Conservation (phyloP, 1,140 invertebrate genomes). For the Elysia chlorotica region DNA sequence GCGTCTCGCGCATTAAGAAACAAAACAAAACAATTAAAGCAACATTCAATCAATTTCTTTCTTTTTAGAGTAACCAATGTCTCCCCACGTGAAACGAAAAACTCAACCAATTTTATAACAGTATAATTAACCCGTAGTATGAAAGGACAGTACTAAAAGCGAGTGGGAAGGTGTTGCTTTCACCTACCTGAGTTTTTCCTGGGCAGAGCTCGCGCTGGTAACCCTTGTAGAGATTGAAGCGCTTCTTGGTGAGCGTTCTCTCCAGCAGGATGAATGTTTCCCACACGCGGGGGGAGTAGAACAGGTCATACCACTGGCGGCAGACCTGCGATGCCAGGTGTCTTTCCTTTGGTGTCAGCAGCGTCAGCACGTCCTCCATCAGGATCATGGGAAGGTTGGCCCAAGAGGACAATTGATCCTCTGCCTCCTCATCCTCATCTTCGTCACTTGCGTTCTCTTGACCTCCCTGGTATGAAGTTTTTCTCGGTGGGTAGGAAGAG, state of each 20-base stretch:
- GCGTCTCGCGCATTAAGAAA: no score
- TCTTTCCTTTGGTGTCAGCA: conserved; percentile 72
- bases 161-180: no score
- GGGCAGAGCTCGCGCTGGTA: conserved; percentile 63
- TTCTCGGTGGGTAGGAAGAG: neutral
- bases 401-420: conserved; percentile 65
- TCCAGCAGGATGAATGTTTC: conserved; percentile 74
- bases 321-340: conserved; percentile 77
- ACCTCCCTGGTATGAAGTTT: neutral
- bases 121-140: no score
- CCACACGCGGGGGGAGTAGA: conserved; percentile 74
- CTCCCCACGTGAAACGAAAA: no score
- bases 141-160: no score
- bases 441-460: neutral
- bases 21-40: no score
- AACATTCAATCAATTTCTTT: no score
- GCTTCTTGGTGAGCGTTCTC: conserved; percentile 73
- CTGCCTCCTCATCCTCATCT: conserved; percentile 23
- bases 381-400: conserved; percentile 75
- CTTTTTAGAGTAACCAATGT: no score
- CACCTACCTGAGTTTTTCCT: conserved; percentile 54
- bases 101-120: no score
- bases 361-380: conserved; percentile 77
- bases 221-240: conserved; percentile 82
- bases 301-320: conserved; percentile 72